Base-by-base conservation (phyloP, 2,797 vertebrate species). In the Euthynnus affinis region DNA sequence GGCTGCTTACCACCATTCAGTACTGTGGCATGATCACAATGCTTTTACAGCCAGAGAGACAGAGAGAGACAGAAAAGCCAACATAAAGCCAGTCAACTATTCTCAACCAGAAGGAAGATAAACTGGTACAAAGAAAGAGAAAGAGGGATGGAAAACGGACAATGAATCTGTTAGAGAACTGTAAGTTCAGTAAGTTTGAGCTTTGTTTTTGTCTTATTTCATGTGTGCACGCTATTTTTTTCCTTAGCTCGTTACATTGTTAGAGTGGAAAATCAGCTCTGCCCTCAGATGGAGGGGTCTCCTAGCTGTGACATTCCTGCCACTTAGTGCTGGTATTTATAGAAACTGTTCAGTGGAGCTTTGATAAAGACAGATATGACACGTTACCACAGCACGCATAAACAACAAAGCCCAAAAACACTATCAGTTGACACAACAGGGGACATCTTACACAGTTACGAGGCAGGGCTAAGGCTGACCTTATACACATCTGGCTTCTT, bases 261-360 rank as follows among this genome's bases (percentile, higher is more conserved):
- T 84, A 51, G 78, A 86, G 82, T 94, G 93, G 94, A 94, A 95
- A 94, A 90, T 85, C 51, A 53, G 76, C 78, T 58, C 51, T 91
- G 89, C 78, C 88, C 90, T 90, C 83, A 76, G 90, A 93, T 78
- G 79, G 61, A 59, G 55, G 83, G 80, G 87, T 86, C 89, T 83
- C 85, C 77, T 85, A 73, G 89, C 88, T 91, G 93, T 80, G 84
- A 91, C 71, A 95, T 95, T 94, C 95, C 93, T 90, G 87, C 80
- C 90, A 91, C 93, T 95, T 93, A 89, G 70, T 7, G 83, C 60
- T 59, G 73, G 63, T 95, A 96, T 95, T 94, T 90, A 93, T 96
- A 96, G 93, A 88, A 32, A 60, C 67, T 66, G 82, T 83, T 89
- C 77, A 67, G 68, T 18, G 62, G 75, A 29, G 83, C 81, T 86